Evolutionary conservation across 2,797 vertebrate genomes (phyloP).

Genomic region (Sebastes umbrosus): DNA sequence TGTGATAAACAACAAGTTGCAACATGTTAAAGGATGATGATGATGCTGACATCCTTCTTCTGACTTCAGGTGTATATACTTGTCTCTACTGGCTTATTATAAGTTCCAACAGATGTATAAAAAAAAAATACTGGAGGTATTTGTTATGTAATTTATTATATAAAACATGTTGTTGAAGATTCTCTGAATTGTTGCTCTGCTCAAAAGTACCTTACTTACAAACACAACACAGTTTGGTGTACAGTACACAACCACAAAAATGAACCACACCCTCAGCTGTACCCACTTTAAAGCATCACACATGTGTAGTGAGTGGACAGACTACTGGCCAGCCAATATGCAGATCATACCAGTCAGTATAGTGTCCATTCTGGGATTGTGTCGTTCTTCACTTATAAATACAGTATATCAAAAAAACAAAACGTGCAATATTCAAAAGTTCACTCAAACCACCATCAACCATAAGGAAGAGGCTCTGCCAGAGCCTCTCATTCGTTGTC

Average conservation of each 20-base stretch:
- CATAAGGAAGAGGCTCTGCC: conserved; percentile 1
- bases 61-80: not conserved
- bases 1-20: not conserved
- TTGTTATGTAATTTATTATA: conserved; percentile 24
- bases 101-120: not conserved
- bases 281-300: not conserved
- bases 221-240: not conserved
- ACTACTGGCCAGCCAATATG: not conserved
- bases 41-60: not conserved
- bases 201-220: not conserved
- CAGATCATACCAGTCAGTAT: not conserved
- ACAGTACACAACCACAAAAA: not conserved
- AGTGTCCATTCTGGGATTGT: not conserved
- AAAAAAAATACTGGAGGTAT: not conserved
- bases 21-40: not conserved
- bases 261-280: conserved; percentile 1
- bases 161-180: not conserved
- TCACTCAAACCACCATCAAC: conserved; percentile 10
- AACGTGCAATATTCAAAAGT: conserved; percentile 19
- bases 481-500: conserved; percentile 39
- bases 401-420: not conserved
- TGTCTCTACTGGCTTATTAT: not conserved
- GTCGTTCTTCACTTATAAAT: conserved; percentile 1
- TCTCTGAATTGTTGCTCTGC: not conserved
- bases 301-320: not conserved